phyloP scores from a whole-genome alignment of 2,113 vertebrate genomes.

The Hiodon tergisus region DNA sequence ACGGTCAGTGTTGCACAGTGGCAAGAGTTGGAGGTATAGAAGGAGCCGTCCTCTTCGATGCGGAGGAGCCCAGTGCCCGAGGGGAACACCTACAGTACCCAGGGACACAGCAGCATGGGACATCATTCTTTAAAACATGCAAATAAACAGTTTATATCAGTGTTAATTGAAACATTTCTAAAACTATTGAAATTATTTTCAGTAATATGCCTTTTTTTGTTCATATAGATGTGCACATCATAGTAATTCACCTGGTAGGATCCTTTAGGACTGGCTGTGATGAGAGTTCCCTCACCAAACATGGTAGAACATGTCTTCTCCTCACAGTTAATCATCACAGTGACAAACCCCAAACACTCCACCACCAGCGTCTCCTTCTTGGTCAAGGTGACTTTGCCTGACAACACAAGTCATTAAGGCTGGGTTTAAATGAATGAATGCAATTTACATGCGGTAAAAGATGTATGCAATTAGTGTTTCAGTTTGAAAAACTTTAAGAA shows the following conservation, averaged over 20 bases:
- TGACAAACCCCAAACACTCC: conserved; percentile 75
- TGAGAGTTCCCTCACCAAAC: conserved; percentile 77
- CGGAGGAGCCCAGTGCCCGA: conserved; percentile 64
- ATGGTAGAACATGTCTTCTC: conserved; percentile 59
- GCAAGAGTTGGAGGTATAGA: conserved; percentile 64
- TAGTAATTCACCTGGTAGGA: conserved; percentile 68
- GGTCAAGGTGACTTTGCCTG: conserved; percentile 29
- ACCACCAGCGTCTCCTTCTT: conserved; percentile 65
- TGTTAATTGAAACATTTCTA: too few species aligned
- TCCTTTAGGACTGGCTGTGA: conserved; percentile 70
- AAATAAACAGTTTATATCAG: background rate
- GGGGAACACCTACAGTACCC: conserved; percentile 49
- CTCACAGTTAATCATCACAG: conserved; percentile 70
- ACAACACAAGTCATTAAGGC: background rate
- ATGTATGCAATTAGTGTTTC: too few species aligned
- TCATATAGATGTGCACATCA: background rate
- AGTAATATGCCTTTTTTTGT: background rate
- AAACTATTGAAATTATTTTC: too few species aligned
- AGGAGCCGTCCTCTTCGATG: conserved; percentile 68
- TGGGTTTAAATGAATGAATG: too few species aligned
- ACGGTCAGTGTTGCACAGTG: conserved; percentile 27
- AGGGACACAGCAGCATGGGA: background rate
- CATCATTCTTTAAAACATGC: background rate
- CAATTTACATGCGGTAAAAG: too few species aligned
- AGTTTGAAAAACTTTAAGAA: too few species aligned